A percentile compares a stretch with the other conserved stretches of the same genome.
phyloP scores from a whole-genome alignment of 1,140 invertebrate species.

The Zaprionus capensis region DNA sequence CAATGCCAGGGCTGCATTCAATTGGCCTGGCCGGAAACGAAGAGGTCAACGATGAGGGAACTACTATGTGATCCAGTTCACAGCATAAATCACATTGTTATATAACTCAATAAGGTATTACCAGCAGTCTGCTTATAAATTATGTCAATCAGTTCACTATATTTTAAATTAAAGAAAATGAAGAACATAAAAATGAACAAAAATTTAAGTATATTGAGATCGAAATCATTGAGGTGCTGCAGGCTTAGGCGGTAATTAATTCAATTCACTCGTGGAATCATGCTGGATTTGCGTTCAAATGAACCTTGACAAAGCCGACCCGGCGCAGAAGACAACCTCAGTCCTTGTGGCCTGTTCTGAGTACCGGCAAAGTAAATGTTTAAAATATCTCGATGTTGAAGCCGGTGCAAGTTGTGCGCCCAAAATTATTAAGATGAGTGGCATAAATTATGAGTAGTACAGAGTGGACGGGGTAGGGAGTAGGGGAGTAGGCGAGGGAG shows the following conservation, averaged over 20 bases:
- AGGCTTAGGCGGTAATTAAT: background rate
- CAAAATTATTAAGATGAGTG: slow-evolving; percentile 83
- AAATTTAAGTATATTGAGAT: background rate
- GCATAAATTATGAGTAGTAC: slow-evolving; percentile 76
- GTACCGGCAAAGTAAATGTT: slow-evolving; percentile 75
- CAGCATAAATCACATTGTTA: background rate
- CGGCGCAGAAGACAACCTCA: background rate
- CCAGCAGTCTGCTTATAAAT: background rate
- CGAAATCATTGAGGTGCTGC: background rate
- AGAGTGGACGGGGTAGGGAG: background rate
- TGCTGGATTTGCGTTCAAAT: background rate
- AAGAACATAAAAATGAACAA: background rate
- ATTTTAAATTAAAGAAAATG: background rate
- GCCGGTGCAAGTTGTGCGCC: slow-evolving; percentile 64
- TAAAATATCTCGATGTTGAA: slow-evolving; percentile 68
- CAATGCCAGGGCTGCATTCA: slow-evolving; percentile 50
- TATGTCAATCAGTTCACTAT: background rate
- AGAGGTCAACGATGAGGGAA: background rate
- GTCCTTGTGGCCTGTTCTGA: slow-evolving; percentile 17
- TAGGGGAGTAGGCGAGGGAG: background rate
- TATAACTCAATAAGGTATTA: background rate
- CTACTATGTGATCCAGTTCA: background rate
- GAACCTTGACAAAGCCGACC: background rate
- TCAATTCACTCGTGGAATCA: background rate
- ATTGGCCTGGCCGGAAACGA: slow-evolving; percentile 12